A percentile compares a stretch with the other conserved stretches of the same genome.
phyloP scores from a whole-genome alignment of 2,113 vertebrate genomes.

The Athene noctua region DNA sequence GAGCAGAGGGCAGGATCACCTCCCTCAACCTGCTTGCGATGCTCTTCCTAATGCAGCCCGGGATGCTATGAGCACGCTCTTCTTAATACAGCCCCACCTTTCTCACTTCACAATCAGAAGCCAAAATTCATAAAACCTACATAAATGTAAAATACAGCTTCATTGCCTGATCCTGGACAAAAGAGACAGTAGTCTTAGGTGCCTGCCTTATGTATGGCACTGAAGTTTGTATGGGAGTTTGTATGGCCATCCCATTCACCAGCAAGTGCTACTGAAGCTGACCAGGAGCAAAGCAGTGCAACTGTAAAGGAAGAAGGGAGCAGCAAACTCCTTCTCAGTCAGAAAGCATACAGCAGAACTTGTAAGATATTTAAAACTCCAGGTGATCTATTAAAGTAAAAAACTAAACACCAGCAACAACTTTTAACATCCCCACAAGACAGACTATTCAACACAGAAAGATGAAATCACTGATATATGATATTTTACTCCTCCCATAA shows the following conservation, averaged over 20 bases:
- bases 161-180: background rate
- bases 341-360: background rate
- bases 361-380: background rate
- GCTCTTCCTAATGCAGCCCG: background rate
- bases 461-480: background rate
- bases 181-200: background rate
- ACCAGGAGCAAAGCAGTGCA: background rate
- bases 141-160: background rate
- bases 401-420: background rate
- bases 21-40: fast-evolving
- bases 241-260: background rate
- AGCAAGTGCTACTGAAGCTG: background rate
- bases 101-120: background rate
- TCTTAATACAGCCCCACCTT: background rate
- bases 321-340: background rate
- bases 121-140: background rate
- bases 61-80: background rate
- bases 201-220: background rate
- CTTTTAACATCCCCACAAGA: background rate
- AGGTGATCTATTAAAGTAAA: background rate
- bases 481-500: background rate
- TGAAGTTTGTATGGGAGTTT: background rate
- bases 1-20: too few species aligned
- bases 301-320: background rate
- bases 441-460: background rate